Evolutionary conservation across 2,797 vertebrate genomes (phyloP).

Genomic region (Pampus argenteus): DNA sequence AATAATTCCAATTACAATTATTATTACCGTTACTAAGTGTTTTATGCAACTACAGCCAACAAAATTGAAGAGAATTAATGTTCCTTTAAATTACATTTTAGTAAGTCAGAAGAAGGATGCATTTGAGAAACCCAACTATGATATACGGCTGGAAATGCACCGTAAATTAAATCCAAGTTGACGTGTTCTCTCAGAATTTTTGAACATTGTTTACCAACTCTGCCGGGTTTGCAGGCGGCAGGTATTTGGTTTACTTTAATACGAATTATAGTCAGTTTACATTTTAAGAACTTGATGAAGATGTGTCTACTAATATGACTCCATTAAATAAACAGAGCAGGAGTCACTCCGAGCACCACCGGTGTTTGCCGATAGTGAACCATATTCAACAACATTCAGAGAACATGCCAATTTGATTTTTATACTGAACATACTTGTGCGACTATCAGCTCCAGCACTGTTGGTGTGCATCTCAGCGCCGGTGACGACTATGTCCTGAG

Average conservation of each 20-base stretch:
- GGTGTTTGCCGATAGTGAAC: not conserved
- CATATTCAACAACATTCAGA: not conserved
- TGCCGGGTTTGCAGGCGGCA: not conserved
- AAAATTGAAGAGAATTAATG: conserved; percentile 2
- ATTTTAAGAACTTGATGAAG: not conserved
- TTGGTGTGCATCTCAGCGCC: conserved; percentile 84
- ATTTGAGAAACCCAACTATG: conserved; percentile 41
- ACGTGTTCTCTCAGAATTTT: conserved; percentile 11
- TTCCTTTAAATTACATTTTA: conserved; percentile 24
- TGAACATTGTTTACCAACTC: not conserved
- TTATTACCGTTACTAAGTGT: not conserved
- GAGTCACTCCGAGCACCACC: not conserved
- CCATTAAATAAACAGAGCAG: not conserved
- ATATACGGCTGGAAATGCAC: not conserved
- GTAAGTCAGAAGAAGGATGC: conserved; percentile 7
- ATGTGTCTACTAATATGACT: not conserved
- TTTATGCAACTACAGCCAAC: not conserved
- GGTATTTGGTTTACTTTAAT: conserved; percentile 14
- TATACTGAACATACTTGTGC: conserved; percentile 15
- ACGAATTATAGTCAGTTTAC: not conserved
- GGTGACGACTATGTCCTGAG: conserved; percentile 93
- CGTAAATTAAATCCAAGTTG: conserved; percentile 5
- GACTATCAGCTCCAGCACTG: conserved; percentile 44
- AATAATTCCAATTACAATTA: conserved; percentile 3
- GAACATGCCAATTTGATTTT: conserved; percentile 13